Percentiles rank a stretch among this genome's conserved stretches.
Evolutionary conservation across 2,888 invertebrate species (phyloP).

Genomic region (Caradrina clavipalpis): DNA sequence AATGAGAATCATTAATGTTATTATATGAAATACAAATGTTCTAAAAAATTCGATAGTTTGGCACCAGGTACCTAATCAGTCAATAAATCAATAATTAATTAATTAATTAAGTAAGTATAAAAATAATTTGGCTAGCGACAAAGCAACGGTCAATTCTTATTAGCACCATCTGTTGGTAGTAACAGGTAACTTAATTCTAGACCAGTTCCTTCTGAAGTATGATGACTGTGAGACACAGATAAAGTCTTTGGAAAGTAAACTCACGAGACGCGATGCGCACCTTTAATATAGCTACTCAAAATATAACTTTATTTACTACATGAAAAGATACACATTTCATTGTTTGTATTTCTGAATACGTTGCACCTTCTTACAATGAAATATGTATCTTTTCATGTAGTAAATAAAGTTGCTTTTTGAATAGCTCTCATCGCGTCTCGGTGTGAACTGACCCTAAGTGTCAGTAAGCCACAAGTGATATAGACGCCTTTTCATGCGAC

Average conservation of each 20-base stretch:
- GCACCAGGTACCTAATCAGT: slow-evolving; percentile 66
- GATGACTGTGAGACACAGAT: neutral
- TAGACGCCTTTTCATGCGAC: too few species aligned
- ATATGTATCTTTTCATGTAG: too few species aligned
- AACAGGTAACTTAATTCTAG: slow-evolving; percentile 40
- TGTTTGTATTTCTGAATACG: too few species aligned
- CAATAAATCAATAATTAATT: slow-evolving; percentile 47
- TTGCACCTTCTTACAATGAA: too few species aligned
- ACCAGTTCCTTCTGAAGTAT: slow-evolving; percentile 28
- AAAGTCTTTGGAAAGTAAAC: neutral
- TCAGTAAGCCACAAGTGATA: neutral
- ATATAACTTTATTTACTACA: too few species aligned
- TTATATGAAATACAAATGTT: slow-evolving; percentile 52
- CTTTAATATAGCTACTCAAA: too few species aligned
- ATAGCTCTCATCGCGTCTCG: too few species aligned
- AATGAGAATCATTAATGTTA: slow-evolving; percentile 43
- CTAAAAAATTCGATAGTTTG: slow-evolving; percentile 71
- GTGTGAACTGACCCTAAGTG: too few species aligned
- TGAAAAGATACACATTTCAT: too few species aligned
- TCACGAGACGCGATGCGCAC: too few species aligned
- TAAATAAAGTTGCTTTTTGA: too few species aligned
- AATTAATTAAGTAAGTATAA: slow-evolving; percentile 3
- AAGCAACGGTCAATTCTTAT: slow-evolving; percentile 45
- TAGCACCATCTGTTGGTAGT: slow-evolving; percentile 58
- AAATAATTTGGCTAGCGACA: slow-evolving; percentile 41